Evolutionary conservation across 2,113 vertebrate species (phyloP).

Genomic region (Callocephalon fimbriatum): DNA sequence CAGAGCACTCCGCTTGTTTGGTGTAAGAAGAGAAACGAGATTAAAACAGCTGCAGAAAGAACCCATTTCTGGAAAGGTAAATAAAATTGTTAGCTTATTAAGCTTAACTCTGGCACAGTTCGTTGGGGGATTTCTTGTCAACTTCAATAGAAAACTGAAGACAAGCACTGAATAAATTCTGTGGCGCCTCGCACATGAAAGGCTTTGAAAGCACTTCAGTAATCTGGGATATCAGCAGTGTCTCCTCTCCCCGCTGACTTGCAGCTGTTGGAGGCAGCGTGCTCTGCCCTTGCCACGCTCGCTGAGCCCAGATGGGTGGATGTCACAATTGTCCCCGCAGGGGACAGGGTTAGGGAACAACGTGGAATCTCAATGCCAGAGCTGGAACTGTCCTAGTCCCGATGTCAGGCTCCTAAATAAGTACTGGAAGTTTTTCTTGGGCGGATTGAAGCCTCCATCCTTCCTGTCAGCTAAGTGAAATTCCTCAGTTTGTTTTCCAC

Average conservation of each 20-base stretch:
- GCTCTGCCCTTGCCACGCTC: background rate
- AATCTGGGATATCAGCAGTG: conserved; percentile 30
- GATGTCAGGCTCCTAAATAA: background rate
- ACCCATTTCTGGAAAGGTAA: conserved; percentile 43
- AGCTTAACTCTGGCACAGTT: conserved; percentile 29
- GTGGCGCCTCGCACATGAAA: background rate
- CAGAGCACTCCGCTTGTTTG: background rate
- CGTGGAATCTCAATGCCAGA: background rate
- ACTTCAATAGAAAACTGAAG: conserved; percentile 44
- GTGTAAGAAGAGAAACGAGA: background rate
- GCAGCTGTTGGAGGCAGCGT: background rate
- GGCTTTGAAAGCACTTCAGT: conserved; percentile 38
- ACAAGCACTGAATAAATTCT: conserved; percentile 51
- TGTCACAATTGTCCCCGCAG: background rate
- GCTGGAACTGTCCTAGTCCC: background rate
- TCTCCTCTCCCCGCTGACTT: conserved; percentile 1
- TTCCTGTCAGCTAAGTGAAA: background rate
- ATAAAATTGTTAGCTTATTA: conserved; percentile 65
- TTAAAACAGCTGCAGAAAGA: background rate
- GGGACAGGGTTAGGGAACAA: background rate
- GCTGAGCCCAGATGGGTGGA: conserved; percentile 2
- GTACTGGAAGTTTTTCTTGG: background rate
- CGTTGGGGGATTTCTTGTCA: conserved; percentile 60
- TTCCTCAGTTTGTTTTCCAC: conserved; percentile 14
- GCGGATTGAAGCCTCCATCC: background rate